Percentiles rank a stretch among this genome's conserved stretches.
These are phyloP conservation scores for Orientallactaga bullata DNA, from an alignment of 2,113 vertebrate species.

Conservation along the genomic window DNA sequence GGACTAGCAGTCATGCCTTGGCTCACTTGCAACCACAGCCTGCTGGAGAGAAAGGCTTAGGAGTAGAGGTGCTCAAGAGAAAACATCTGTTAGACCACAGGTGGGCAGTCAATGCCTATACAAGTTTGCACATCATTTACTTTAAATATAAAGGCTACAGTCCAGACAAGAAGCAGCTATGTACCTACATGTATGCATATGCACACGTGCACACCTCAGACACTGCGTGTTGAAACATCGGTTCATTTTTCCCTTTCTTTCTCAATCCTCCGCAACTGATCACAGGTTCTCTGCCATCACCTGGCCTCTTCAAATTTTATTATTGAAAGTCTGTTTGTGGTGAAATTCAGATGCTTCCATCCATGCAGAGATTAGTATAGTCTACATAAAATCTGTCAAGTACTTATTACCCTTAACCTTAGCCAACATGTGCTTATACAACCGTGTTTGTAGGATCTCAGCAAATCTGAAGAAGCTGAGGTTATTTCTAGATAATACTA, in stretches of 20 bases:
- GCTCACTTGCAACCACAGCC: neutral
- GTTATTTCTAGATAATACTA: conserved; percentile 35
- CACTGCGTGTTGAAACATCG: neutral
- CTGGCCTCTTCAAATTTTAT: neutral
- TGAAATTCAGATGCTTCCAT: conserved; percentile 33
- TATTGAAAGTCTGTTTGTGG: neutral
- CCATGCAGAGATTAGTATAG: conserved; percentile 11
- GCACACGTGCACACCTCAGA: neutral
- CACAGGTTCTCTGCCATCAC: neutral
- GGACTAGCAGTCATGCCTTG: neutral
- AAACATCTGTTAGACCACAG: conserved; percentile 5
- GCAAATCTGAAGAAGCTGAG: conserved; percentile 13
- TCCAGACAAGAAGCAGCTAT: conserved; percentile 12
- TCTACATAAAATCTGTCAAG: conserved; percentile 18
- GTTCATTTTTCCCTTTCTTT: conserved; percentile 24
- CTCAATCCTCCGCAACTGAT: neutral
- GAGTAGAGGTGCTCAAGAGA: neutral
- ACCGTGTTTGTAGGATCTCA: neutral
- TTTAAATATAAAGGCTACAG: conserved; percentile 37
- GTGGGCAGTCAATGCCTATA: neutral
- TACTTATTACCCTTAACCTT: conserved; percentile 7
- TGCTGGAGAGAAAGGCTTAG: neutral
- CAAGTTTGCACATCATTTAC: neutral
- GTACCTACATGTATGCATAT: neutral
- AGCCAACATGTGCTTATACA: neutral